These are phyloP conservation scores for Atlantisia rogersi DNA, from an alignment of 2,113 vertebrate genomes.

Conservation along the genomic window DNA sequence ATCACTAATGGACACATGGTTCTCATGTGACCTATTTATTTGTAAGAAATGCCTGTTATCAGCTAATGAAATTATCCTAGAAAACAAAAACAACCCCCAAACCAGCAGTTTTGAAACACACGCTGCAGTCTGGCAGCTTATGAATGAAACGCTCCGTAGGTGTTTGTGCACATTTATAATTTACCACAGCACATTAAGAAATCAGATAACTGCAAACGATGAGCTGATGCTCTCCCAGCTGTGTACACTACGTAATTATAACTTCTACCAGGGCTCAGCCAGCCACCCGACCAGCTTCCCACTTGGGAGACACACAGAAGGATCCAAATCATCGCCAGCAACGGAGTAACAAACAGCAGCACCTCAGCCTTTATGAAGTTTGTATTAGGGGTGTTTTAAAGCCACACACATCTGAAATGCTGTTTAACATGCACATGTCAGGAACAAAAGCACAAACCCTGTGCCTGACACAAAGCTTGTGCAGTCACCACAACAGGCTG, in stretches of 20 bases:
- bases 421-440: neutral
- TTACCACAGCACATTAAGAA: constrained; percentile 32
- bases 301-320: neutral
- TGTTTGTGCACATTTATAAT: constrained; percentile 49
- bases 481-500: rapidly evolving
- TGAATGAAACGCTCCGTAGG: constrained; percentile 21
- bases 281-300: neutral
- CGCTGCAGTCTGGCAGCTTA: neutral
- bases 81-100: neutral
- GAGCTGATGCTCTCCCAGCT: constrained; percentile 16
- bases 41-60: neutral
- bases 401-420: neutral
- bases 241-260: neutral
- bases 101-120: neutral
- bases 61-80: neutral
- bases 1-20: neutral
- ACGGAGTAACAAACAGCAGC: neutral
- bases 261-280: neutral
- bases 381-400: neutral
- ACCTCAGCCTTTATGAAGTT: neutral
- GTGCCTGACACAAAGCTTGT: neutral
- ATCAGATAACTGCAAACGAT: neutral
- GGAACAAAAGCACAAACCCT: neutral
- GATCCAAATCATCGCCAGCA: neutral
- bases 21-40: neutral